Evolutionary conservation across 2,113 vertebrate species (phyloP).

Genomic region (Ameiurus melas): DNA sequence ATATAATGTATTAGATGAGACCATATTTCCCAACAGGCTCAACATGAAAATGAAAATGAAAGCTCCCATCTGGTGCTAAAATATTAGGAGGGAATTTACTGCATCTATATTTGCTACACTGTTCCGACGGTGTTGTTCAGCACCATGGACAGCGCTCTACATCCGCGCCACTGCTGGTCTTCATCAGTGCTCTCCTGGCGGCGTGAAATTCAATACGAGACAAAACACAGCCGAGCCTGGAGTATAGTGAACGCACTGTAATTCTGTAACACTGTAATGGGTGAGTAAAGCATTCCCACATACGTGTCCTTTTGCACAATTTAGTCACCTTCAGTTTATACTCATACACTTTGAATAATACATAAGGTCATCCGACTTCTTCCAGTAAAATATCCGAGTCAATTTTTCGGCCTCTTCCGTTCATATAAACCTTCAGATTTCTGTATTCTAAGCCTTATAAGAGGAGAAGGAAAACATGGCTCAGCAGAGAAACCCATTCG

Average conservation of each 20-base stretch:
- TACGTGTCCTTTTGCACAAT: not conserved
- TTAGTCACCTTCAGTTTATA: not conserved
- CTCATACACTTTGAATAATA: not conserved
- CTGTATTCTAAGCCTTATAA: not conserved
- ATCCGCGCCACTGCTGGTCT: not conserved
- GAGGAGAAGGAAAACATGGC: not conserved
- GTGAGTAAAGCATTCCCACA: not conserved
- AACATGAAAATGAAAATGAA: not conserved
- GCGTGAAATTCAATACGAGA: constrained; percentile 40
- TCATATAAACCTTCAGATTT: not conserved
- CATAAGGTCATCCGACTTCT: not conserved
- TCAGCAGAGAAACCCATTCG: constrained; percentile 4
- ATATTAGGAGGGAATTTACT: not conserved
- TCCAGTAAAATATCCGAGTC: not conserved
- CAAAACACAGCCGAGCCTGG: constrained; percentile 7
- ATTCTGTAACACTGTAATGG: not conserved
- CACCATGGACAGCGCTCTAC: constrained; percentile 50
- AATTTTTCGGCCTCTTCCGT: not conserved
- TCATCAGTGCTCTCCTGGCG: not conserved
- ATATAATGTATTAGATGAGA: not conserved
- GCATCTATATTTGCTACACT: constrained; percentile 26
- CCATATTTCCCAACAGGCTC: not conserved
- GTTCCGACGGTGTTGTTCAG: constrained; percentile 45
- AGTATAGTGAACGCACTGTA: not conserved
- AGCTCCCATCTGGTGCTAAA: not conserved